A percentile compares a stretch with the other conserved stretches of the same genome.
Conservation (phyloP, 2,888 invertebrate genomes). For the Steromphala cineraria region DNA sequence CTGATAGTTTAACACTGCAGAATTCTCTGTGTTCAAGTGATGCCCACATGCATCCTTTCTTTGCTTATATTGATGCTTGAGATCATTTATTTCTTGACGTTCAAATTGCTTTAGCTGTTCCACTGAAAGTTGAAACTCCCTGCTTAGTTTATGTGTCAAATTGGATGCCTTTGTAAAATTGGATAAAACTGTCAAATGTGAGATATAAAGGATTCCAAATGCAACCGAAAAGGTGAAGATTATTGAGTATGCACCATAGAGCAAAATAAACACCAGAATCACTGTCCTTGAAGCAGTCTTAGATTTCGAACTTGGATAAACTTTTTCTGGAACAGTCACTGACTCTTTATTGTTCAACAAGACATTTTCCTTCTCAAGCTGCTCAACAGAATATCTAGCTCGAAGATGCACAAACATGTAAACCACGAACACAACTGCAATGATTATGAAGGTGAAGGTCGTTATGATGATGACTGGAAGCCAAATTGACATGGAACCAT, state of each 20-base stretch:
- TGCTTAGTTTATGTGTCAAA: constrained; percentile 56
- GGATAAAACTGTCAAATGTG: constrained; percentile 50
- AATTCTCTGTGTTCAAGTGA: constrained; percentile 52
- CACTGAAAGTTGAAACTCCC: constrained; percentile 50
- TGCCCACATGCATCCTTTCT: constrained; percentile 59
- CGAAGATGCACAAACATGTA: neutral
- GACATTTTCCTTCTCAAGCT: constrained; percentile 2
- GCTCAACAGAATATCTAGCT: neutral
- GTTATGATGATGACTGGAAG: neutral
- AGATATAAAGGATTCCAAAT: constrained; percentile 61
- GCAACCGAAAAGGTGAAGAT: constrained; percentile 66
- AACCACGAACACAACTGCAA: constrained; percentile 8
- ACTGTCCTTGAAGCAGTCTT: constrained; percentile 44
- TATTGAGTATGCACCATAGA: constrained; percentile 64
- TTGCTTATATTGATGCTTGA: constrained; percentile 52
- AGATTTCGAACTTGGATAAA: neutral
- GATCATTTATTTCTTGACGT: constrained; percentile 45
- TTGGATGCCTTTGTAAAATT: constrained; percentile 52
- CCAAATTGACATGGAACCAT: neutral
- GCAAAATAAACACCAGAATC: constrained; percentile 47
- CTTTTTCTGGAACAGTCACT: neutral
- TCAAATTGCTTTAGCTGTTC: constrained; percentile 53
- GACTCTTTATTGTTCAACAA: constrained; percentile 7
- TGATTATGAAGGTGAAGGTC: neutral
- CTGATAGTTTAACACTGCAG: constrained; percentile 41